Evolutionary conservation across 2,797 vertebrate species (phyloP), one percentile per base, ranked within the genome.

Genomic region (Peromyscus aztecus): DNA sequence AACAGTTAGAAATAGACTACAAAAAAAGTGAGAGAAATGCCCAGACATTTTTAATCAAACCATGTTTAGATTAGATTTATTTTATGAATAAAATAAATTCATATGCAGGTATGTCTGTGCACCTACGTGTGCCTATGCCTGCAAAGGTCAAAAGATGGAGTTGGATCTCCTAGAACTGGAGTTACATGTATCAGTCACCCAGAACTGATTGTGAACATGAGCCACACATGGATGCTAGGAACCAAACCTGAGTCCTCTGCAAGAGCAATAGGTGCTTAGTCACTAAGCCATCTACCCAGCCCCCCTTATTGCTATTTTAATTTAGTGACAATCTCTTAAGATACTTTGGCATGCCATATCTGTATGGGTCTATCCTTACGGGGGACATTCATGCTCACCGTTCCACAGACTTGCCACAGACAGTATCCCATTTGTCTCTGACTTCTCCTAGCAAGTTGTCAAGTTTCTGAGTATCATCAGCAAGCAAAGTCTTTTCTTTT

Each of bases 391-490:
- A 90, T 71, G 57, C 61, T 98, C 71, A 99, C 99, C 99, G 99
- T 97, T 99, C 99, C 75, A 99, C 99, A 1, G 99, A 99, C 98
- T 99, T 99, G 65, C 99, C 99, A 23, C 99, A 99, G 95, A 99
- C 99, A 0, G 99, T 99, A 99, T 99, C 99, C 99, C 99, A 99
- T 96, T 99, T 99, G 98, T 99, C 99, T 37, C 99, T 99, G 93
- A 99, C 99, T 97, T 99, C 99, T 94, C 99, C 99, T 95, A 99
- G 98, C 82, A 99, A 98, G 94, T 99, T 99, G 97, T 99, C 99
- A 97, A 99, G 98, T 93, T 99, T 99, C 97, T 99, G 99, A 37
- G 99, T 98, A 98, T 99, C 99, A 65, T 99, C 99, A 3, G 99
- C 96, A 87, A 99, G 99, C 97, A 99, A 98, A 59, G 99, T 99